Evolutionary conservation across 2,113 vertebrate species (phyloP).

Genomic region (Oxygymnocypris stewartii): DNA sequence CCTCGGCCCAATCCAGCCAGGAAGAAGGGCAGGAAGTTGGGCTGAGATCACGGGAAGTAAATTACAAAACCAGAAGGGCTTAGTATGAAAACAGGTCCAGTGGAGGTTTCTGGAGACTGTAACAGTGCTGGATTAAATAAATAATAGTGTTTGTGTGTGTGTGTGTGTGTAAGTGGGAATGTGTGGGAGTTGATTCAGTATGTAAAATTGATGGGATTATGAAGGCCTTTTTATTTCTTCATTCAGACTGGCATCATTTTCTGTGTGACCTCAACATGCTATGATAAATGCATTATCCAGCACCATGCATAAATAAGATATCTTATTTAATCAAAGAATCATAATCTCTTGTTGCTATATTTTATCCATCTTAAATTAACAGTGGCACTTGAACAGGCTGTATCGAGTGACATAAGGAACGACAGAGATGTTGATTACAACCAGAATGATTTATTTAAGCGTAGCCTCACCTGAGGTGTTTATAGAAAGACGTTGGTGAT

Average conservation of each 20-base stretch:
- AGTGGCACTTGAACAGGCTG: background rate
- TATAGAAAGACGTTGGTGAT: slow-evolving; percentile 7
- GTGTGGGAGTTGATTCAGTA: slow-evolving; percentile 22
- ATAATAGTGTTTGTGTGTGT: background rate
- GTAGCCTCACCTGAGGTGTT: slow-evolving; percentile 19
- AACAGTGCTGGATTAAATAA: slow-evolving; percentile 7
- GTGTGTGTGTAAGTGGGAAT: background rate
- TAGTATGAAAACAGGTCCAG: slow-evolving; percentile 41
- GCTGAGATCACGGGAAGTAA: slow-evolving; percentile 58
- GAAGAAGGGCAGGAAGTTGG: slow-evolving; percentile 56
- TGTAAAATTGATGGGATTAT: slow-evolving; percentile 19
- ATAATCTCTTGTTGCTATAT: background rate
- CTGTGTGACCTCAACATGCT: background rate
- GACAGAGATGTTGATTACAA: background rate
- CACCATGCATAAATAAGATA: background rate
- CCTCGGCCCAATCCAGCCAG: slow-evolving; percentile 52
- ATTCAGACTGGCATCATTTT: background rate
- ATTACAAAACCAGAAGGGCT: slow-evolving; percentile 40
- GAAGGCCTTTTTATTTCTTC: slow-evolving; percentile 16
- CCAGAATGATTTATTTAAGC: background rate
- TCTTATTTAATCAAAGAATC: background rate
- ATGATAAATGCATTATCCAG: slow-evolving; percentile 5
- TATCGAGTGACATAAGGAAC: background rate
- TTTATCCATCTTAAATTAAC: background rate
- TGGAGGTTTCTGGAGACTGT: slow-evolving; percentile 46